phyloP scores from a whole-genome alignment of 2,113 vertebrate species.

The Cyprinodon variegatus region DNA sequence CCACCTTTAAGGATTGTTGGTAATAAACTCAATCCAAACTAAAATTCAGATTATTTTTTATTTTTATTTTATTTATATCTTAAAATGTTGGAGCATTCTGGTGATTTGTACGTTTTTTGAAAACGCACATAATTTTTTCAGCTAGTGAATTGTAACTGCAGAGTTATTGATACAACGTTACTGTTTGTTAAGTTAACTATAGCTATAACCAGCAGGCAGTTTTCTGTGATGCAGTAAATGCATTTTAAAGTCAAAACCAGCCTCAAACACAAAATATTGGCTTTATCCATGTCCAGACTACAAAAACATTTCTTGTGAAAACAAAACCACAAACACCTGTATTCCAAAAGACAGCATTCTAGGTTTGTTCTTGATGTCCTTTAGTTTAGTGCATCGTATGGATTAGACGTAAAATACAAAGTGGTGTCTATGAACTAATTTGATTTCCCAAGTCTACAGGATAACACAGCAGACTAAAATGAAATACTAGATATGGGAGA shows the following conservation, averaged over 20 bases:
- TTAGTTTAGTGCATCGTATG: background rate
- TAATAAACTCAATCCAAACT: too few species aligned
- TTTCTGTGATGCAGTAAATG: background rate
- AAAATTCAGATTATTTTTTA: too few species aligned
- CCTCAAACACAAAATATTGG: background rate
- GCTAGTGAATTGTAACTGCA: constrained; percentile 13
- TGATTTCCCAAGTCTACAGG: constrained; percentile 25
- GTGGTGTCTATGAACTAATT: constrained; percentile 68
- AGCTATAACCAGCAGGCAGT: constrained; percentile 9
- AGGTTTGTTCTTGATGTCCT: constrained; percentile 1
- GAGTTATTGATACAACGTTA: constrained; percentile 1
- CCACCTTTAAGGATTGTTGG: constrained; percentile 21
- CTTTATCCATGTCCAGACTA: background rate
- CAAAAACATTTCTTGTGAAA: background rate
- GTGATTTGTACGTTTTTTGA: constrained; percentile 13
- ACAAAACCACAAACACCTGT: background rate
- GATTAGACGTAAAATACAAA: constrained; percentile 1
- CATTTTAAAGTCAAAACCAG: background rate
- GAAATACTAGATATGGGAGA: constrained; percentile 74
- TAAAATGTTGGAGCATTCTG: constrained; percentile 58
- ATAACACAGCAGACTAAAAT: constrained; percentile 75
- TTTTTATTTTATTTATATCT: constrained; percentile 40
- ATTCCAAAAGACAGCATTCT: constrained; percentile 8
- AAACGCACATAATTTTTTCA: constrained; percentile 4
- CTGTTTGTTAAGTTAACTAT: constrained; percentile 16